Evolutionary conservation across 53 echinoderm and acorn worm genomes (phyloP).

Genomic region (Henricia sp.): DNA sequence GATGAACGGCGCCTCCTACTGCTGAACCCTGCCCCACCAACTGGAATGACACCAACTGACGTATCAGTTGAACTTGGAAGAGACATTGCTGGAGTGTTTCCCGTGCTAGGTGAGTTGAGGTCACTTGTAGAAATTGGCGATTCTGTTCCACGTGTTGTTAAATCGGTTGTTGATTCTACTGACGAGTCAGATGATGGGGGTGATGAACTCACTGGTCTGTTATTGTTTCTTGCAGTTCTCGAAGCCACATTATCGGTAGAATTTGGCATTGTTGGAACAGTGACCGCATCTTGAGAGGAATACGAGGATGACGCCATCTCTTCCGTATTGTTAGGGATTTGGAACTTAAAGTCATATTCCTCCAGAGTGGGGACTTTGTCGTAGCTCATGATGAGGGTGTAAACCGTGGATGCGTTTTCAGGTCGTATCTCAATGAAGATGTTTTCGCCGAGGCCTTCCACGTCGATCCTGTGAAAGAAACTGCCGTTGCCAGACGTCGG

Average conservation of each 20-base stretch:
- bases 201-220: background rate
- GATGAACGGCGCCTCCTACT: no score
- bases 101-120: no score
- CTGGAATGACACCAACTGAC: no score
- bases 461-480: background rate
- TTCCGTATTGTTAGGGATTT: constrained; percentile 10
- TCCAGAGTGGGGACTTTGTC: no score
- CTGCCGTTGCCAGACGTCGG: background rate
- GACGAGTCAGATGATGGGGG: background rate
- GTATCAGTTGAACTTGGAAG: no score
- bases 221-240: background rate
- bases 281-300: background rate
- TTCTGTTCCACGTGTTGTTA: no score
- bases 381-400: constrained; percentile 8
- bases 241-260: background rate
- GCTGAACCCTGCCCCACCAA: no score
- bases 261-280: background rate
- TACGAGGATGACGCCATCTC: background rate
- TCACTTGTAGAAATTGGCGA: no score
- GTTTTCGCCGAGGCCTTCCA: constrained; percentile 23
- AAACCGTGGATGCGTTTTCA: constrained; percentile 7
- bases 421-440: constrained; percentile 23
- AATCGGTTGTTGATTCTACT: background rate
- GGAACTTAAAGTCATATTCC: constrained; percentile 17
- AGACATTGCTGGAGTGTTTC: no score